These are phyloP conservation scores for Lepeophtheirus nordmannii DNA, from an alignment of 2,888 invertebrate species.

Conservation along the genomic window DNA sequence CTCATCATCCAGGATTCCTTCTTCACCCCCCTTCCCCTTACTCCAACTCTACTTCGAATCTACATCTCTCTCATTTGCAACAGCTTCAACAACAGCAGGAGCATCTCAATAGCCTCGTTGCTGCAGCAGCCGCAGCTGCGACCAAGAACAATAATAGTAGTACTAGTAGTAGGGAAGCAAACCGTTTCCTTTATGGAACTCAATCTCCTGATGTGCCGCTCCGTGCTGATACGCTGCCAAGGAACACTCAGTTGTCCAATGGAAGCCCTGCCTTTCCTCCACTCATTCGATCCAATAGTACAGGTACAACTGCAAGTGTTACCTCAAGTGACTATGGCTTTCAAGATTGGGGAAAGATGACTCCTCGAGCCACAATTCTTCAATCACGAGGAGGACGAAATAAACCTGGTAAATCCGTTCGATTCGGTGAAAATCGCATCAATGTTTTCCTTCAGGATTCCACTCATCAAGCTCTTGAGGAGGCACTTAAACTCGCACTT, in stretches of 20 bases:
- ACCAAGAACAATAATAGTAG: too few relatives aligned
- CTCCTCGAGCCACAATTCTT: constrained; percentile 4
- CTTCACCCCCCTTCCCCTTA: too few relatives aligned
- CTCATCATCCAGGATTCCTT: neutral
- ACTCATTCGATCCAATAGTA: constrained; percentile 11
- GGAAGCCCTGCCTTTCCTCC: neutral
- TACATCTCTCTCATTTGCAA: neutral
- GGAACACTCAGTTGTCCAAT: neutral
- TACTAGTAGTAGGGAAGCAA: too few relatives aligned
- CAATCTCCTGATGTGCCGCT: constrained; percentile 8
- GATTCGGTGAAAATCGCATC: constrained; percentile 20
- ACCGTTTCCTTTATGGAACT: neutral
- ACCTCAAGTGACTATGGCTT: constrained; percentile 17
- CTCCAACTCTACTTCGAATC: too few relatives aligned
- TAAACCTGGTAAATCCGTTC: constrained; percentile 16
- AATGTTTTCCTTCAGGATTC: constrained; percentile 22
- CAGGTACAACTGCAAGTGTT: constrained; percentile 14
- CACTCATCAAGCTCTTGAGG: constrained; percentile 9
- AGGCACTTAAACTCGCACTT: constrained; percentile 5
- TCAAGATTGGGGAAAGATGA: constrained; percentile 8
- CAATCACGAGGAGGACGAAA: neutral
- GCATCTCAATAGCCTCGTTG: neutral
- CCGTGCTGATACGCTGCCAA: neutral
- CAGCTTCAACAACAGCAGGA: neutral
- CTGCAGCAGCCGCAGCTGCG: neutral